Conservation (phyloP, 2,113 vertebrate species). For the Camelus bactrianus region DNA sequence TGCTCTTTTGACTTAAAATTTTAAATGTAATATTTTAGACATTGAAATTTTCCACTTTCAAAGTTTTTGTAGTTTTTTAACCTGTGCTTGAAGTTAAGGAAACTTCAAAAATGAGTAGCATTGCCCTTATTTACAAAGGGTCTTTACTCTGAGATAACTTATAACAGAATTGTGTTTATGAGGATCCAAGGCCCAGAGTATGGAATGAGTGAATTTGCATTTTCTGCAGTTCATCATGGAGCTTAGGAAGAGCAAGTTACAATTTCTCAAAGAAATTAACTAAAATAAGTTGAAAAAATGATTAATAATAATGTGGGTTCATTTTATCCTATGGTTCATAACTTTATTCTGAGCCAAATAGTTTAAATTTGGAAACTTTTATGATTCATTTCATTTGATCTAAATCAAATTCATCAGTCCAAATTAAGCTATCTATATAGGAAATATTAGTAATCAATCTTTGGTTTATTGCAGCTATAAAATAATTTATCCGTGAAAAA, state of each 20-base stretch:
- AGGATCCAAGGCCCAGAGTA: background rate
- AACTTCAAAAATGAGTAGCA: background rate
- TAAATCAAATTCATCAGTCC: constrained; percentile 6
- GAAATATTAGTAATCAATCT: background rate
- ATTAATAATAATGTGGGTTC: background rate
- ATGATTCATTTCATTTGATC: background rate
- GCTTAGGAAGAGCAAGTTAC: background rate
- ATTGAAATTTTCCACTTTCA: constrained; percentile 11
- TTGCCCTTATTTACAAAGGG: background rate
- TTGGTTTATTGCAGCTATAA: background rate
- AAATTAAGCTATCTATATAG: constrained; percentile 15
- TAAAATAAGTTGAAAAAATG: background rate
- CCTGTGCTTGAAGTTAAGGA: background rate
- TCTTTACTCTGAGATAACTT: constrained; percentile 3
- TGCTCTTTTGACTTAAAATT: constrained; percentile 41
- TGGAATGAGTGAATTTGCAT: background rate
- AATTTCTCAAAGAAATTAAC: background rate
- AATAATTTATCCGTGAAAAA: constrained; percentile 13
- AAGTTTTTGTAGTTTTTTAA: constrained; percentile 17
- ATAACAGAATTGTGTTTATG: background rate
- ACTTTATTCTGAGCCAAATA: background rate
- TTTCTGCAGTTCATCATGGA: background rate
- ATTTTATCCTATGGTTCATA: background rate
- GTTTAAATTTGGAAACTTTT: constrained; percentile 54
- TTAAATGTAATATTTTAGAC: background rate